Percentiles rank a stretch among this genome's conserved stretches.
Conservation (phyloP, 2,888 invertebrate genomes). For the Philhelius pedissequus region DNA sequence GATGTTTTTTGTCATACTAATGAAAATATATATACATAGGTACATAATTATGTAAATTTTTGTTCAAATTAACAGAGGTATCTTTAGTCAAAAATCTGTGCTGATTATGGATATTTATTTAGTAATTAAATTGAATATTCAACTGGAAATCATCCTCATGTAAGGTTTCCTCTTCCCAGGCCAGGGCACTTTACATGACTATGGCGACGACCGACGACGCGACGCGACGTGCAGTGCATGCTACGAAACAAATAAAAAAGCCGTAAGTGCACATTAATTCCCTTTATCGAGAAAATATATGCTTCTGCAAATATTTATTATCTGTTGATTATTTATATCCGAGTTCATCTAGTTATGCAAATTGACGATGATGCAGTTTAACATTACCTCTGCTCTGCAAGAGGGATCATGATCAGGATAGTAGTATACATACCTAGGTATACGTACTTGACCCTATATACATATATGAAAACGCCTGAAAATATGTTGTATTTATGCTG, state of each 20-base stretch:
- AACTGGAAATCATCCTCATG: conserved; percentile 45
- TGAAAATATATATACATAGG: too few species aligned
- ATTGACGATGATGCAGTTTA: conserved; percentile 55
- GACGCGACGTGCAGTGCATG: too few species aligned
- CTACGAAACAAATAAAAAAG: not conserved
- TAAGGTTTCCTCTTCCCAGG: not conserved
- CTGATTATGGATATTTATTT: conserved; percentile 58
- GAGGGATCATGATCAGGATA: not conserved
- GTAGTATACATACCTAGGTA: not conserved
- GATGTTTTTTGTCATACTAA: too few species aligned
- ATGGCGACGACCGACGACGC: not conserved
- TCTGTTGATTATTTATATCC: conserved; percentile 68
- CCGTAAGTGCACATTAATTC: conserved; percentile 62
- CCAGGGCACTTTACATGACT: not conserved
- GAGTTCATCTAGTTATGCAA: conserved; percentile 68
- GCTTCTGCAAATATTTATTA: conserved; percentile 64
- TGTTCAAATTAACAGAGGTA: conserved; percentile 38
- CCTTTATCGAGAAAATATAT: conserved; percentile 57
- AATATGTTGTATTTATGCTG: conserved; percentile 28
- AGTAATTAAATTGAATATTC: conserved; percentile 62
- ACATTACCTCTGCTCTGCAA: conserved; percentile 1
- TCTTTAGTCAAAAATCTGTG: conserved; percentile 43
- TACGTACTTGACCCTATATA: not conserved
- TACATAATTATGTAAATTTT: not conserved
- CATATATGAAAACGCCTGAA: not conserved